These are phyloP conservation scores for Uria aalge DNA, from an alignment of 2,113 vertebrate species.

Conservation along the genomic window DNA sequence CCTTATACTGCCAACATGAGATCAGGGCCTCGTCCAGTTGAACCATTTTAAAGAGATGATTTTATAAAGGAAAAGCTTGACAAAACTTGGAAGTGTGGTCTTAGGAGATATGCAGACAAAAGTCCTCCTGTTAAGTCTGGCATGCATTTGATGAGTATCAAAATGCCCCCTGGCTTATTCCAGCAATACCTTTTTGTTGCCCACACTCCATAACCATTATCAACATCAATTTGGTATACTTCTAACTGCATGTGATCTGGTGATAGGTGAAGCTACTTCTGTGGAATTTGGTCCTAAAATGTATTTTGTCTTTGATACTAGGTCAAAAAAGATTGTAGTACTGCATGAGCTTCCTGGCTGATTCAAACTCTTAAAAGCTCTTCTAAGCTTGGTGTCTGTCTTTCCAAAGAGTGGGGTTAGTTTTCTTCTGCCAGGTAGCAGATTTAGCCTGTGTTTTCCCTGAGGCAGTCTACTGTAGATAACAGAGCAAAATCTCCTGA, in stretches of 20 bases:
- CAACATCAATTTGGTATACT: too few species aligned
- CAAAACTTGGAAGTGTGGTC: not conserved
- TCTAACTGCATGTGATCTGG: not conserved
- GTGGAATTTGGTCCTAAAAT: not conserved
- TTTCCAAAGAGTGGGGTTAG: not conserved
- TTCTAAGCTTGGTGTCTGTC: not conserved
- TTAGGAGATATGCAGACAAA: not conserved
- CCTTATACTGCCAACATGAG: not conserved
- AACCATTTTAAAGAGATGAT: not conserved
- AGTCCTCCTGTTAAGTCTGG: not conserved
- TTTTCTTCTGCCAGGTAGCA: not conserved
- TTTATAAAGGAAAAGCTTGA: not conserved
- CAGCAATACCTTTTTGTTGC: not conserved
- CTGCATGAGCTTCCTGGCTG: not conserved
- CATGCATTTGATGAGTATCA: not conserved
- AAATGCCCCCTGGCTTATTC: not conserved
- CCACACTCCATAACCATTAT: too few species aligned
- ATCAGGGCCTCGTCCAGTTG: not conserved
- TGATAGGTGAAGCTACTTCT: not conserved
- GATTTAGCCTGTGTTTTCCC: not conserved
- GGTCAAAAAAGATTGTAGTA: not conserved
- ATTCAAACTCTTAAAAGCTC: not conserved
- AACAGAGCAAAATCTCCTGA: not conserved
- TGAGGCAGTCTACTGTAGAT: not conserved
- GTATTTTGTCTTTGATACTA: not conserved